Evolutionary conservation across 1,140 invertebrate species (phyloP).

Genomic region (Nebria ingens): DNA sequence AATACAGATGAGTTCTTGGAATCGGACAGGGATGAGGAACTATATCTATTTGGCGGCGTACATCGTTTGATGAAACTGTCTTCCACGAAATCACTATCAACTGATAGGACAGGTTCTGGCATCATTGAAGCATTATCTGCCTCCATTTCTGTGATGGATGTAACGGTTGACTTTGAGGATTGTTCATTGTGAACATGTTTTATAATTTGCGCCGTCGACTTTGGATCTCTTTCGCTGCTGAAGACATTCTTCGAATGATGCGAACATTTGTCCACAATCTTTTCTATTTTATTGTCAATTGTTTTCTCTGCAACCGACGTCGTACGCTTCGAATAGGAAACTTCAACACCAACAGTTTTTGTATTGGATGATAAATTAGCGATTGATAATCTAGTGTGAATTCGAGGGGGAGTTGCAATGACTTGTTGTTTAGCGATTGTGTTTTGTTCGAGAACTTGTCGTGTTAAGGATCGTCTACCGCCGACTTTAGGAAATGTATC

Average conservation of each 20-base stretch:
- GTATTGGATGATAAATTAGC: not conserved
- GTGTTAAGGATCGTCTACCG: constrained; percentile 20
- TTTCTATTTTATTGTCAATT: not conserved
- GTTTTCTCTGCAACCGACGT: not conserved
- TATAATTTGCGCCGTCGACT: not conserved
- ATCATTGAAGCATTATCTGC: too few species aligned
- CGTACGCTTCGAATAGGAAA: not conserved
- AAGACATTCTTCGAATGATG: not conserved
- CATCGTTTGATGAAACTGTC: too few species aligned
- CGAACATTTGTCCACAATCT: not conserved
- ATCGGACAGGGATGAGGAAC: too few species aligned
- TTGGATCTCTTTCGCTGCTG: not conserved
- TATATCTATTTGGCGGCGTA: too few species aligned
- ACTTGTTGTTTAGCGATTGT: constrained; percentile 16
- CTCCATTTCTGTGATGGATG: not conserved
- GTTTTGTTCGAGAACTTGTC: constrained; percentile 25
- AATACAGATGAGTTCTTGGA: too few species aligned
- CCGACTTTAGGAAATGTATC: constrained; percentile 10
- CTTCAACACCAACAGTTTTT: not conserved
- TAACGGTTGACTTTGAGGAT: not conserved
- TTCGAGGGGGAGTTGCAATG: constrained; percentile 1
- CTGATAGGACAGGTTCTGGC: not conserved
- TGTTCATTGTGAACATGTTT: constrained; percentile 1
- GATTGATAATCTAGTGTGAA: not conserved
- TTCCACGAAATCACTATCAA: not conserved